A percentile compares a stretch with the other conserved stretches of the same genome.
Conservation (phyloP, 2,113 vertebrate genomes). For the Gallinago paraguaiae region DNA sequence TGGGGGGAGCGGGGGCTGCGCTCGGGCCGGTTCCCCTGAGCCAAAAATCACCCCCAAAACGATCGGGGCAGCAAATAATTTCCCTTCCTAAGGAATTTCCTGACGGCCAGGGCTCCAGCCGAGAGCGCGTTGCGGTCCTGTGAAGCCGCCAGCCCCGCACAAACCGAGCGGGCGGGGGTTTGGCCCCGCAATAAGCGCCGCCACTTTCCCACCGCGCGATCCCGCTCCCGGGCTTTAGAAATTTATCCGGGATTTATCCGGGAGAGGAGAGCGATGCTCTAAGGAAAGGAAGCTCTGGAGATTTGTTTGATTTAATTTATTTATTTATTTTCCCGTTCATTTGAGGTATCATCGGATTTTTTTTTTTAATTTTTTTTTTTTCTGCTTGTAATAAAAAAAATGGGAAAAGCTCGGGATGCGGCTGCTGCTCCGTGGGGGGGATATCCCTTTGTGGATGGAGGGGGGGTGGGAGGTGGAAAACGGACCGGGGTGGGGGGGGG, state of each 20-base stretch:
- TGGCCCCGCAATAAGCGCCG: neutral
- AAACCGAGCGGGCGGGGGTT: neutral
- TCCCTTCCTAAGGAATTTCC: neutral
- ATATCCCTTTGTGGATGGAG: neutral
- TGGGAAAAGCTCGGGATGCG: neutral
- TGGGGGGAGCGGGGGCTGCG: neutral
- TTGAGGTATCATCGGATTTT: neutral
- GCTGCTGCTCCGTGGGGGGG: neutral
- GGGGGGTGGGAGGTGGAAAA: neutral
- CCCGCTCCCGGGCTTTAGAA: neutral
- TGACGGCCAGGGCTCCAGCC: neutral
- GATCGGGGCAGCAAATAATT: neutral
- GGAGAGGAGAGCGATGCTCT: neutral
- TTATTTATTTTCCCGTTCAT: neutral
- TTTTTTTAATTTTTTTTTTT: rapidly evolving
- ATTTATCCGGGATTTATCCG: neutral
- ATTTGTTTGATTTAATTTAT: neutral
- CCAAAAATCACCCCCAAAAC: neutral
- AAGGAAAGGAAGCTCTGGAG: neutral
- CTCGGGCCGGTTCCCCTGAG: neutral
- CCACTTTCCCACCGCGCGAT: neutral
- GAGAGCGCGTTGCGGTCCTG: neutral
- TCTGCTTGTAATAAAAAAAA: neutral
- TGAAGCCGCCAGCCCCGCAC: neutral
- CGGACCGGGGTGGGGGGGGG: rapidly evolving